Evolutionary conservation across 2,797 vertebrate species (phyloP), one percentile per base, ranked within the genome.

Genomic region (Gymnocypris eckloni): DNA sequence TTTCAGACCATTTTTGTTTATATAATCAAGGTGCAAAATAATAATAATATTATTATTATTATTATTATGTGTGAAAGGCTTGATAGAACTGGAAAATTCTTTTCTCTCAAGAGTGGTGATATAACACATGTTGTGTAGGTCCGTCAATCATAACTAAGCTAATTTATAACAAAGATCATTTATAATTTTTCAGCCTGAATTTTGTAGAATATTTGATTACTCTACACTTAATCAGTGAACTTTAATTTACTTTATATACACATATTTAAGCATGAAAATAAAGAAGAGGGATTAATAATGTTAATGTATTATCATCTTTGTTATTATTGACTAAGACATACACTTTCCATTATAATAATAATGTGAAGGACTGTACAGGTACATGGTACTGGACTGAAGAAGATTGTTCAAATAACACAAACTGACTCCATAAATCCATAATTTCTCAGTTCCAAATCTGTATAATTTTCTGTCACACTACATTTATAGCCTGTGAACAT

Each of bases 401-500:
- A 61, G 76, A 43, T 13, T 6, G 37, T 79, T 43, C 2, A 28
- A 28, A 79, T 28, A 45, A 22, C 79, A 67, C 43, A 67, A 66
- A 81, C 15, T 4, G 45, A 82, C 67, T 71, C 28, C 69, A 59
- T n/a, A 56, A 80, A 71, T 67, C 22, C 41, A 45, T n/a, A 39
- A 69, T 81, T 66, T 81, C 45, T 66, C 61, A 52, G 18, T 52
- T 33, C 64, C 56, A 79, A 64, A 64, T 22, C 25, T 50, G 59
- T n/a, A 22, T 66, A 67, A 66, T 66, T n/a, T 81, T 81, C 6
- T n/a, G 43, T 67, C 80, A 70, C 66, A 82, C 64, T 71, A 56
- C 50, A 56, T n/a, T 25, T 71, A 10, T 6, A 41, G 67, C 20
- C 37, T 28, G 67, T n/a, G 80, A 71, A 71, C 61, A 71, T 54